These are phyloP conservation scores for Labeo catla DNA, from an alignment of 2,113 vertebrate species.

Conservation along the genomic window DNA sequence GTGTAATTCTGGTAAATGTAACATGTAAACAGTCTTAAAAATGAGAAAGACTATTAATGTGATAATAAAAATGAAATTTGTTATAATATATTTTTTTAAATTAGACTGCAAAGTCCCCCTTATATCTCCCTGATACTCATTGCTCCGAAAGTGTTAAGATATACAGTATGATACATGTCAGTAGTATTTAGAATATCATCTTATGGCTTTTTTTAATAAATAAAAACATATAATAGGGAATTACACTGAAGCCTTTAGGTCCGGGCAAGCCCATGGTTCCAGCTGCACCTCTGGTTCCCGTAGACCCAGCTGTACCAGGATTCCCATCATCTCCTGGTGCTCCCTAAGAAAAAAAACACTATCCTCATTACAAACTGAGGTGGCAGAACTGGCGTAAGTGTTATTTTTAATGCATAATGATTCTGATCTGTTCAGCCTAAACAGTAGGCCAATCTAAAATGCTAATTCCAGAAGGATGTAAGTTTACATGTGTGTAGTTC, in stretches of 20 bases:
- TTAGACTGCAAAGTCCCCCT: neutral
- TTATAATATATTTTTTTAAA: neutral
- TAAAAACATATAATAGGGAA: conserved; percentile 39
- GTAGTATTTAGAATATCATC: neutral
- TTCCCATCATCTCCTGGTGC: conserved; percentile 92
- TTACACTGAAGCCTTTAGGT: conserved; percentile 93
- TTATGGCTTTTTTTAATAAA: neutral
- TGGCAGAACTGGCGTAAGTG: neutral
- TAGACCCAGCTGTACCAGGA: conserved; percentile 85
- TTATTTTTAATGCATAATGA: neutral
- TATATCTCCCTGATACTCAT: neutral
- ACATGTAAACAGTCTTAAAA: neutral
- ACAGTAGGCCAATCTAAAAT: neutral
- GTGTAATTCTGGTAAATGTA: neutral
- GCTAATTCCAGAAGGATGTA: neutral
- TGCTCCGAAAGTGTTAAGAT: neutral
- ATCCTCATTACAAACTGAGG: neutral
- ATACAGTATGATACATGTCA: neutral
- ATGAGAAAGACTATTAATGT: neutral
- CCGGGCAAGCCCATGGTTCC: conserved; percentile 94
- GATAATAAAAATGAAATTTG: neutral
- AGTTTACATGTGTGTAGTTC: neutral
- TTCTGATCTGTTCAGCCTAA: neutral
- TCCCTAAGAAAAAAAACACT: conserved; percentile 74
- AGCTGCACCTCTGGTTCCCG: conserved; percentile 84